Conservation (phyloP, 2,113 vertebrate species). For the Aphelocoma coerulescens region DNA sequence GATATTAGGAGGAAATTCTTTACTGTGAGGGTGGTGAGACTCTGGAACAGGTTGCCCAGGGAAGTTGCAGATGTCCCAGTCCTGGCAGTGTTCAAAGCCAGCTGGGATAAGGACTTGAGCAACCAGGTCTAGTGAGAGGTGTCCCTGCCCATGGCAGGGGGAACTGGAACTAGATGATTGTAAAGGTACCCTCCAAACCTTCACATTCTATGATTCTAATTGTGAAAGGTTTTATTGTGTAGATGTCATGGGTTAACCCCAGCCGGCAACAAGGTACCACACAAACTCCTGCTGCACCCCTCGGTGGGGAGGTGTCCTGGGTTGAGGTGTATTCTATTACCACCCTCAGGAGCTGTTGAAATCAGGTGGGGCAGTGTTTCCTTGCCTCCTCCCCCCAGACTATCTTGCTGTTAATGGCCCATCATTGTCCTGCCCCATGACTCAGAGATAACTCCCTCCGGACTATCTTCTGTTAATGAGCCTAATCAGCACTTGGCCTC, state of each 20-base stretch:
- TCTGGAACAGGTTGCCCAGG: background rate
- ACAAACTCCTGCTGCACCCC: background rate
- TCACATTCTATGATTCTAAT: background rate
- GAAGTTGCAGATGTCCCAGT: background rate
- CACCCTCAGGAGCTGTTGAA: too few species aligned
- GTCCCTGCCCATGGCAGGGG: background rate
- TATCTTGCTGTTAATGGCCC: too few species aligned
- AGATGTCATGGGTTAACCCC: background rate
- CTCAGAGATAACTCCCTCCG: too few species aligned
- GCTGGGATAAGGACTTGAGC: background rate
- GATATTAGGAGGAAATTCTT: background rate
- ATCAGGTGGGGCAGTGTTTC: too few species aligned
- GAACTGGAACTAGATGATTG: too few species aligned
- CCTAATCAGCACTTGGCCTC: too few species aligned
- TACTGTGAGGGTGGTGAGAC: background rate
- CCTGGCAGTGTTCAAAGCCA: background rate
- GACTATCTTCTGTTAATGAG: too few species aligned
- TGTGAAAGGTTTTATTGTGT: background rate
- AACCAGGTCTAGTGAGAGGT: background rate
- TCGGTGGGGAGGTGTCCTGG: too few species aligned
- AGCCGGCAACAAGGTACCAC: background rate
- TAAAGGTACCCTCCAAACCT: background rate
- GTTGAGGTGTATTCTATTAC: too few species aligned
- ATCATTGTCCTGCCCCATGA: too few species aligned
- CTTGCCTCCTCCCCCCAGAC: too few species aligned